Evolutionary conservation across 2,888 invertebrate genomes (phyloP).

Genomic region (Leucophenga maculata): DNA sequence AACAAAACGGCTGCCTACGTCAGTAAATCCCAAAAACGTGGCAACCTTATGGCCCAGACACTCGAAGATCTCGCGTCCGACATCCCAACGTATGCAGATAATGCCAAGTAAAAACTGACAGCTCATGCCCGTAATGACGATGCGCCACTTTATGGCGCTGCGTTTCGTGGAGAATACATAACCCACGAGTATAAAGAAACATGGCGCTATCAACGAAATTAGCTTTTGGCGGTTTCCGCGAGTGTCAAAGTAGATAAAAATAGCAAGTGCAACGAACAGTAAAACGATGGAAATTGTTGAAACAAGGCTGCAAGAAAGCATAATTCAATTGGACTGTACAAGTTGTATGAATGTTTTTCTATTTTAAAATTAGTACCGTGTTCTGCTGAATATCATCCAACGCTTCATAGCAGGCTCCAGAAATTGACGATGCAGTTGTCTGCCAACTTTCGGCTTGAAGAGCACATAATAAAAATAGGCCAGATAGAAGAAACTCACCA

Average conservation of each 20-base stretch:
- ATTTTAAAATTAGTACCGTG: slow-evolving; percentile 43
- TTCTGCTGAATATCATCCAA: slow-evolving; percentile 63
- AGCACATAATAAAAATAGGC: slow-evolving; percentile 78
- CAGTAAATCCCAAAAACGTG: slow-evolving; percentile 84
- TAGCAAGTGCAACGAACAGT: slow-evolving; percentile 73
- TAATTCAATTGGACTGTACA: neutral
- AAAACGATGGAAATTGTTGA: slow-evolving; percentile 71
- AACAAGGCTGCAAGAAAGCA: slow-evolving; percentile 72
- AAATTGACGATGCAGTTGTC: slow-evolving; percentile 44
- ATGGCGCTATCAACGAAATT: slow-evolving; percentile 80
- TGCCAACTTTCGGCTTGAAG: slow-evolving; percentile 75
- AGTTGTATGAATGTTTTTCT: too few species aligned
- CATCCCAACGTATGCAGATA: slow-evolving; percentile 87
- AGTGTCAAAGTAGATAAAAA: slow-evolving; percentile 80
- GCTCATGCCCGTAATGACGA: slow-evolving; percentile 84
- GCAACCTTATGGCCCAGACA: slow-evolving; percentile 79
- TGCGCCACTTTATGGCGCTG: slow-evolving; percentile 81
- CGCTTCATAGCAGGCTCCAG: slow-evolving; percentile 52
- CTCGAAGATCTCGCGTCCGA: slow-evolving; percentile 79
- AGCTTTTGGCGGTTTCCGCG: slow-evolving; percentile 76
- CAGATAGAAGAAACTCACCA: slow-evolving; percentile 77
- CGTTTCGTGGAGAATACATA: slow-evolving; percentile 78
- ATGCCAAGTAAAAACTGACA: slow-evolving; percentile 90
- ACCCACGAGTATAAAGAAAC: slow-evolving; percentile 77
- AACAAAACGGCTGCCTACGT: slow-evolving; percentile 87